Conservation (phyloP, 2,888 invertebrate genomes). For the Hipparchia sbordonii region DNA sequence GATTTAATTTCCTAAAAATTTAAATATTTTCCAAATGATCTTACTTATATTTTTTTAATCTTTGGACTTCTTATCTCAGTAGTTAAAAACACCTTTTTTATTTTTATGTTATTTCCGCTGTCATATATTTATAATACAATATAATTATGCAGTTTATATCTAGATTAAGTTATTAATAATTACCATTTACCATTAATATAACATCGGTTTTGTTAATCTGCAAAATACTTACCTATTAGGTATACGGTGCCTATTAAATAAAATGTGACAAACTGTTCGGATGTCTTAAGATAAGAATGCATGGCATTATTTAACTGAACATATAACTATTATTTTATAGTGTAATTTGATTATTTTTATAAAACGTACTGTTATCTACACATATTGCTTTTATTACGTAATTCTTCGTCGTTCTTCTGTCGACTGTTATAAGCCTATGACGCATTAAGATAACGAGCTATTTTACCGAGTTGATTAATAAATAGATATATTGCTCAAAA, state of each 20-base stretch:
- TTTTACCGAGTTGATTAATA: conserved; percentile 1
- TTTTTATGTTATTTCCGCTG: no score
- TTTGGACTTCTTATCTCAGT: background rate
- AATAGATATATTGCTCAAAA: no score
- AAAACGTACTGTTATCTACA: background rate
- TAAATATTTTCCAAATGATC: background rate
- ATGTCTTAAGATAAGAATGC: conserved; percentile 16
- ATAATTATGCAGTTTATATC: conserved; percentile 10
- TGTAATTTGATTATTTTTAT: conserved; percentile 15
- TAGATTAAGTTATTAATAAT: conserved; percentile 23
- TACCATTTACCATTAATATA: conserved; percentile 32
- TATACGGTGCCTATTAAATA: background rate
- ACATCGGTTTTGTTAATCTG: conserved; percentile 13
- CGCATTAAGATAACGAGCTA: background rate
- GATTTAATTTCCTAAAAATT: no score
- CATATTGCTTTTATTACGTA: background rate
- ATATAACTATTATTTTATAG: conserved; percentile 8
- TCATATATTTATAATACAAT: background rate
- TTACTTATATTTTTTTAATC: background rate
- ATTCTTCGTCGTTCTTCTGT: conserved; percentile 6
- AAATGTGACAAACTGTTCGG: conserved; percentile 12
- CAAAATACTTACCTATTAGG: background rate
- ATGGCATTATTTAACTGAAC: conserved; percentile 1
- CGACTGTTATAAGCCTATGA: conserved; percentile 30
- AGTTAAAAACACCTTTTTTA: background rate